Evolutionary conservation across 1,140 invertebrate species (phyloP).

Genomic region (Leptoteleia sp.): DNA sequence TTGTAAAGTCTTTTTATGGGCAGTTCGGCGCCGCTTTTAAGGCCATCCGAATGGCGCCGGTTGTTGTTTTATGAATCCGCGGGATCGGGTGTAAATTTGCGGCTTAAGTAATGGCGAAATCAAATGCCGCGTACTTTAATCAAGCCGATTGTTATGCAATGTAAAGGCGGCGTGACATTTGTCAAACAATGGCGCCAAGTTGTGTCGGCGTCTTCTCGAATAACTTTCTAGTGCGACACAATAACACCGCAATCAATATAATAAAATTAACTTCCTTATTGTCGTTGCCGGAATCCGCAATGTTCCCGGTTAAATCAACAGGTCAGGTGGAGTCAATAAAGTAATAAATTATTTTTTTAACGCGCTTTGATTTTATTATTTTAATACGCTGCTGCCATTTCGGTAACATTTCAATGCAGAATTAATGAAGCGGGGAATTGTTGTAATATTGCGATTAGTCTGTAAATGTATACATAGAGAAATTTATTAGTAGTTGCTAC

Average conservation of each 20-base stretch:
- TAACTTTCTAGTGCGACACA: slow-evolving; percentile 16
- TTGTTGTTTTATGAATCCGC: not conserved
- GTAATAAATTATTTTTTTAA: slow-evolving; percentile 39
- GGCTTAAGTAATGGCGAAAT: slow-evolving; percentile 11
- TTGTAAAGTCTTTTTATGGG: not conserved
- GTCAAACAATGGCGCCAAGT: slow-evolving; percentile 31
- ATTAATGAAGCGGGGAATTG: too few species aligned
- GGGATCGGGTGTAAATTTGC: not conserved
- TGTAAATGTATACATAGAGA: too few species aligned
- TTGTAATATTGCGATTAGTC: too few species aligned
- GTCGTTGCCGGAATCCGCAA: slow-evolving; percentile 6
- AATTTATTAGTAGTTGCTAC: too few species aligned
- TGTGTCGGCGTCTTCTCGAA: slow-evolving; percentile 24
- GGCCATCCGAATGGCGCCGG: too few species aligned
- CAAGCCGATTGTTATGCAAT: slow-evolving; percentile 5
- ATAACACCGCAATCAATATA: slow-evolving; percentile 33
- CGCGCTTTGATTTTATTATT: too few species aligned
- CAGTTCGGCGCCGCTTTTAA: too few species aligned
- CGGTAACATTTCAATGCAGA: too few species aligned
- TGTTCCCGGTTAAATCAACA: slow-evolving; percentile 34
- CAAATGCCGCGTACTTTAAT: slow-evolving; percentile 19
- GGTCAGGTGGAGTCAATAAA: slow-evolving; percentile 33
- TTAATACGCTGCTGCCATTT: too few species aligned
- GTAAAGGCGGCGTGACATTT: slow-evolving; percentile 25
- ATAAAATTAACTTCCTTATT: slow-evolving; percentile 49